Evolutionary conservation across 2,113 vertebrate species (phyloP).

Genomic region (Halcyon malimbica): DNA sequence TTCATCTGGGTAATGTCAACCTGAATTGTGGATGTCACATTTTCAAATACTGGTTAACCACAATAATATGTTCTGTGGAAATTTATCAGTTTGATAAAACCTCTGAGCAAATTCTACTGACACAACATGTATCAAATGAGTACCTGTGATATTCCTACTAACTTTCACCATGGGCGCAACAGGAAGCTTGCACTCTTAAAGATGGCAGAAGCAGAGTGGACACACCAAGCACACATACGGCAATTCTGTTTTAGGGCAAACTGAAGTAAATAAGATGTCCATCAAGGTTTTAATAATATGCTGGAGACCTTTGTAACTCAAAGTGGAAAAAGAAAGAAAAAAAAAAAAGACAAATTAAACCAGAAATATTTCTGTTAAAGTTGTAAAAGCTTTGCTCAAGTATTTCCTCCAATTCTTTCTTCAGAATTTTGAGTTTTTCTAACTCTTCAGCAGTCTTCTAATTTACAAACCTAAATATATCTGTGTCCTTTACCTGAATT

Average conservation of each 20-base stretch:
- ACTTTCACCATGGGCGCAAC: background rate
- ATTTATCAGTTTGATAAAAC: background rate
- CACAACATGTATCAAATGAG: background rate
- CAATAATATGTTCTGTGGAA: background rate
- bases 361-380: background rate
- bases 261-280: background rate
- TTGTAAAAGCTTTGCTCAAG: background rate
- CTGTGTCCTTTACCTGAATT: background rate
- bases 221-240: background rate
- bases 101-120: background rate
- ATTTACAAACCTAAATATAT: background rate
- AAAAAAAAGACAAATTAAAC: no score
- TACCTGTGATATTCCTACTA: background rate
- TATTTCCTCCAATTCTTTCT: background rate
- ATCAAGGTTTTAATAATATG: background rate
- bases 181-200: background rate
- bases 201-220: background rate
- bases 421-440: background rate
- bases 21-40: background rate
- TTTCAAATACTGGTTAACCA: background rate
- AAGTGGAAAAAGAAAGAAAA: background rate
- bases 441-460: background rate
- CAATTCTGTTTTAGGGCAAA: background rate
- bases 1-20: background rate
- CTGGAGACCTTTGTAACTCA: background rate